Base-by-base conservation (phyloP, 2,888 invertebrate species). In the Drosophila merina region DNA sequence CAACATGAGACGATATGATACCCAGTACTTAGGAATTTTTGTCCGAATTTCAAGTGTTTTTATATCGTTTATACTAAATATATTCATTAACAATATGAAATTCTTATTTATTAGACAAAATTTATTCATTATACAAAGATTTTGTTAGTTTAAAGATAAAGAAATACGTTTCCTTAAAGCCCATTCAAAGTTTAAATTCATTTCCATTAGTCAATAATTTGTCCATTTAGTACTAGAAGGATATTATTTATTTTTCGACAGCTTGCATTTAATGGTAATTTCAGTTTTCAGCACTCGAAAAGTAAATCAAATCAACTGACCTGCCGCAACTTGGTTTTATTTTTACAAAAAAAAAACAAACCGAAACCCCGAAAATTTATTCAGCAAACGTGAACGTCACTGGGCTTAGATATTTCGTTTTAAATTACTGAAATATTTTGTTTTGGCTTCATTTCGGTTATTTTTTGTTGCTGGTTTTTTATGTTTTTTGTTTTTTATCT, bases 381-480 rank as follows among this genome's bases (percentile, higher is more conserved):
- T 44, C 50, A 59, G 40, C 42, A 31, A 62, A 62, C 42, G 42
- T 60, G 60, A 86, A 71, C 76, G 64, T 42, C 86, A 84, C 69
- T 75, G 77, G 84, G 70, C 44, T 84, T 73, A 73, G 79, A 86
- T 80, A 83, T 86, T 83, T 56, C 48, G 71, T 64, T 77, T 72
- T 54, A 58, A 75, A 75, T 80, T 56, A 66, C 57, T 45, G 55
- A 71, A 81, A 84, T 81, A 84, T 77, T 82, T 81, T 77, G 75
- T 60, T 58, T 44, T 28, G 12, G 20, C 42, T 28, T 38, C 8
- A 56, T 28, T 49, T 47, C 33, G 36, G 10, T 64, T 63, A 20
- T 20, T 20, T 20, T 20, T 20, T 20, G 20, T 20, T 20, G 20
- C 60, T 51, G 3, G n/a, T 45, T 55, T 70, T 51, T 49, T 28